Evolutionary conservation across 2,113 vertebrate genomes (phyloP), one percentile per base, ranked within the genome.

Genomic region (Microcebus tavaratra): DNA sequence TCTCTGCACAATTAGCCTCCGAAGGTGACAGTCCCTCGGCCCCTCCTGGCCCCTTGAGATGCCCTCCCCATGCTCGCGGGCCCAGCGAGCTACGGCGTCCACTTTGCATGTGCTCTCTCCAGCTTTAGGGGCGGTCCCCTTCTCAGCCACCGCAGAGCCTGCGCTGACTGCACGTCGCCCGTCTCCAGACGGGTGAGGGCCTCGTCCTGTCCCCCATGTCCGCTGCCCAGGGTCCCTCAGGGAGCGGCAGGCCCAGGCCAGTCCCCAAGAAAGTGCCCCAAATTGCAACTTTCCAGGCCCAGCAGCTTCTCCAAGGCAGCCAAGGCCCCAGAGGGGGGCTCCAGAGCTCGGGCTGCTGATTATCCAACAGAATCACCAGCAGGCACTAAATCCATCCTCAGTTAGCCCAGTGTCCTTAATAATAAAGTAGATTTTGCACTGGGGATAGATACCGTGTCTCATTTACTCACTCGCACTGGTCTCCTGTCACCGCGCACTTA

Each of bases 341-440:
- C 67, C 67, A 36, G 95, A 68, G 57, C 90, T 92, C 85, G 82
- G 81, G 83, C 96, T 90, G 36, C 97, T 98, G 98, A 98, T 98
- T 97, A 98, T 91, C 95, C 98, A 98, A 96, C 98, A 98, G 98
- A 98, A 98, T 97, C 12, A 97, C 75, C 98, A 94, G 73, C 97
- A 98, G 97, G 91, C 96, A 96, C 97, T 98, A 98, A 98, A 98
- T 98, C 98, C 97, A 97, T 97, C 96, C 97, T 98, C 94, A 81
- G 98, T 98, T 98, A 98, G 98, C 97, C 96, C 92, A 78, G 93
- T 91, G 88, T 96, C 98, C 98, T 98, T 97, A 97, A 98, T 98
- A 99, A 98, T 98, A 98, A 97, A 98, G 97, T 93, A 94, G 97
- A 98, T 98, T 98, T 98, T 98, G 97, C 98, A 98, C 98, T 97